Percentiles rank a stretch among this genome's conserved stretches.
Conservation (phyloP, 2,113 vertebrate genomes). For the Phalacrocorax brasilianus region DNA sequence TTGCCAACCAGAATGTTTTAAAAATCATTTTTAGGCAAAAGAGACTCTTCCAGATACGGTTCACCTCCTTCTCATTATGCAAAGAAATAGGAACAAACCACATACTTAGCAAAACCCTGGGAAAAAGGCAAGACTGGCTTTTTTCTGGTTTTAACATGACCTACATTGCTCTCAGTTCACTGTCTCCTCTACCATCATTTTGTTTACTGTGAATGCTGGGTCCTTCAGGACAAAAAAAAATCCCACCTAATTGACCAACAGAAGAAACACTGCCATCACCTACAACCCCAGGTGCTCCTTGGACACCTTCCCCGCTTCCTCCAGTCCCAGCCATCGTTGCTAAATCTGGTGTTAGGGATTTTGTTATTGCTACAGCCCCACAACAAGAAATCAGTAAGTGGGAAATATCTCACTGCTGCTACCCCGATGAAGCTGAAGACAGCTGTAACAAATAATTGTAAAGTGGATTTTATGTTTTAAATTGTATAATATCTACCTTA, state of each 20-base stretch:
- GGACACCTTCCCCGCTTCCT: not conserved
- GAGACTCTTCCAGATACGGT: not conserved
- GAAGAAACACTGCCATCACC: not conserved
- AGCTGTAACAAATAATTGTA: conserved; percentile 64
- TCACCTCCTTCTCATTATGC: not conserved
- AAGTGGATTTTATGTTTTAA: conserved; percentile 62
- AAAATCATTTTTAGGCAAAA: not conserved
- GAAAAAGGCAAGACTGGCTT: not conserved
- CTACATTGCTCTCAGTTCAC: not conserved
- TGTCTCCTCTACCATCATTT: not conserved
- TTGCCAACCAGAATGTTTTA: not conserved
- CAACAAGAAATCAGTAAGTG: not conserved
- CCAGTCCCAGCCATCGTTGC: not conserved
- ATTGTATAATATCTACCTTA: conserved; percentile 71
- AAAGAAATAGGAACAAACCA: not conserved
- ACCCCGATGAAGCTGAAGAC: not conserved
- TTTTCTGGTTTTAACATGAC: not conserved
- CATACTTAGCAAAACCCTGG: not conserved
- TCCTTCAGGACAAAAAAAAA: not conserved
- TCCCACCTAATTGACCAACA: not conserved
- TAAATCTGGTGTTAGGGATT: not conserved
- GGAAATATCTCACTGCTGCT: conserved; percentile 5
- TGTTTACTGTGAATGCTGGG: not conserved
- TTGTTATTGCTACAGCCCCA: not conserved
- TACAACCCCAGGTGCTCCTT: not conserved